These are phyloP conservation scores for Drosophila novamexicana DNA, from an alignment of 1,140 invertebrate species.

Conservation along the genomic window DNA sequence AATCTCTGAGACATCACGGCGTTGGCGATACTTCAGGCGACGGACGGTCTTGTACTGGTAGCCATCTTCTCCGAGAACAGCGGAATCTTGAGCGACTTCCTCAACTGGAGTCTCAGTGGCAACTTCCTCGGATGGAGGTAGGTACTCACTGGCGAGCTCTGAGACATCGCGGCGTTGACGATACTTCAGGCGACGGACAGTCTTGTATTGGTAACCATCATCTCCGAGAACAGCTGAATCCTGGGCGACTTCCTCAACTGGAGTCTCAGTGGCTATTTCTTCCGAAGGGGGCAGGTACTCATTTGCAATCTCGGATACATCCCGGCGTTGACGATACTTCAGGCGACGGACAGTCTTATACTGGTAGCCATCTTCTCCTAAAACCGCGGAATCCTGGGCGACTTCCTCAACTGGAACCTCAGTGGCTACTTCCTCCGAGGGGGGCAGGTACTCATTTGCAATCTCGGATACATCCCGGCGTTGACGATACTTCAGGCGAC, in stretches of 20 bases:
- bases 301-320: not conserved
- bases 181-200: not conserved
- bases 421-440: no score
- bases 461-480: no score
- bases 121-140: conserved; percentile 59
- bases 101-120: conserved; percentile 28
- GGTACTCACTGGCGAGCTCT: conserved; percentile 61
- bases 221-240: not conserved
- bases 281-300: not conserved
- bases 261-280: not conserved
- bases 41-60: conserved; percentile 64
- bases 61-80: conserved; percentile 51
- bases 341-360: not conserved
- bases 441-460: no score
- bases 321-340: not conserved
- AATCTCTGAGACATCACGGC: conserved; percentile 64
- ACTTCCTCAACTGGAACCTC: no score
- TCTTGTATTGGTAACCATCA: not conserved
- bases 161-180: conserved; percentile 62
- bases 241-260: not conserved
- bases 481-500: no score
- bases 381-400: no score
- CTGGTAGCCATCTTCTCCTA: no score
- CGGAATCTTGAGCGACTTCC: conserved; percentile 2
- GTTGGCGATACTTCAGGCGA: conserved; percentile 52